Evolutionary conservation across 2,888 invertebrate species (phyloP).

Genomic region (Nomada lathburiana): DNA sequence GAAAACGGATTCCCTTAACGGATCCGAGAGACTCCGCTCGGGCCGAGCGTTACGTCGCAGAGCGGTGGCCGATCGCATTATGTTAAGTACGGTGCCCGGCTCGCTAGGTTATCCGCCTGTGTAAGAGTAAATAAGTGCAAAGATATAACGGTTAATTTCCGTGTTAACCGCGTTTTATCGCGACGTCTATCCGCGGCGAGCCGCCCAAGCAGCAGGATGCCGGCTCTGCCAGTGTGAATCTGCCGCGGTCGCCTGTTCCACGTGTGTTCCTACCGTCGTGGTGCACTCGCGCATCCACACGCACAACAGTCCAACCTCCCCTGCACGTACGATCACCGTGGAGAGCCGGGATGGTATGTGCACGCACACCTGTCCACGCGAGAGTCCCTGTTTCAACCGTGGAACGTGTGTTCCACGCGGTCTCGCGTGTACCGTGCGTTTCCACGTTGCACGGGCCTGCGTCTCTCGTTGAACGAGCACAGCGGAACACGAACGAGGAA

Average conservation of each 20-base stretch:
- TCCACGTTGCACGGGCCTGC: constrained; percentile 52
- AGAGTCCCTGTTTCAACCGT: constrained; percentile 43
- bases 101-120: constrained; percentile 64
- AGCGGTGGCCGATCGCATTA: constrained; percentile 70
- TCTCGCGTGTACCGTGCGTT: constrained; percentile 58
- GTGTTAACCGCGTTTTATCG: constrained; percentile 82
- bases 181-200: constrained; percentile 80
- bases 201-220: constrained; percentile 79
- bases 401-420: constrained; percentile 61
- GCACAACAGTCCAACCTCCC: background rate
- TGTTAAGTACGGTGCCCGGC: constrained; percentile 73
- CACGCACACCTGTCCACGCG: constrained; percentile 45
- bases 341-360: background rate
- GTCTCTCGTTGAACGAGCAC: constrained; percentile 23
- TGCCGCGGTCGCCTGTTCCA: constrained; percentile 54
- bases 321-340: background rate
- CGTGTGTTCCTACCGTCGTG: constrained; percentile 34
- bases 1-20: constrained; percentile 56
- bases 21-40: constrained; percentile 40
- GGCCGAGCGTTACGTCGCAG: constrained; percentile 14
- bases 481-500: background rate
- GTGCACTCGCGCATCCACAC: constrained; percentile 6
- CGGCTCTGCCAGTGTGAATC: constrained; percentile 70
- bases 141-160: constrained; percentile 84
- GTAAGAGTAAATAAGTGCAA: constrained; percentile 81